Conservation (phyloP, 2,113 vertebrate species). For the Callocephalon fimbriatum region DNA sequence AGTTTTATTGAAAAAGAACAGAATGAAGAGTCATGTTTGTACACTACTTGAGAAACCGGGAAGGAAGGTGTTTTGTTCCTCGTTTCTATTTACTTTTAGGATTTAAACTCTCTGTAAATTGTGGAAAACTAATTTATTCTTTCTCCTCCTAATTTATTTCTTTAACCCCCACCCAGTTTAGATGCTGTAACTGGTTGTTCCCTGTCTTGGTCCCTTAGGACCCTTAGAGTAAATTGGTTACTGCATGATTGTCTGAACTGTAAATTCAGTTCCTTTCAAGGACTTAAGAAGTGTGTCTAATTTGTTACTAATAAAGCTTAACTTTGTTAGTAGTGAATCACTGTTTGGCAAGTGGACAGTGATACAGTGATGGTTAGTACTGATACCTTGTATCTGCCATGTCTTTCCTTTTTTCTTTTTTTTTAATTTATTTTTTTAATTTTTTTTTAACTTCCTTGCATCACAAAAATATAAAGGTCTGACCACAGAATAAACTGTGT, state of each 20-base stretch:
- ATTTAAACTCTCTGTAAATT: neutral
- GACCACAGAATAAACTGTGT: neutral
- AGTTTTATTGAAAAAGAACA: neutral
- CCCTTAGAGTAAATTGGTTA: neutral
- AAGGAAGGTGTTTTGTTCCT: neutral
- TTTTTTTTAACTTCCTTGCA: neutral
- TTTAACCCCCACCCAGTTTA: neutral
- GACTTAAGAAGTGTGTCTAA: neutral
- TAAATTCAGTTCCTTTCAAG: neutral
- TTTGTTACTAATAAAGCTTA: neutral
- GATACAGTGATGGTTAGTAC: fast-evolving
- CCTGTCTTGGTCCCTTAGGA: neutral
- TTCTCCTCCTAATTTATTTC: neutral
- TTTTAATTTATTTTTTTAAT: neutral
- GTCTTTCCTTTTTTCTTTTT: neutral
- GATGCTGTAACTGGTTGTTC: neutral
- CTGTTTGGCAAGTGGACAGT: neutral
- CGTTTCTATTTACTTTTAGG: neutral
- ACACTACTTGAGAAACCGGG: neutral
- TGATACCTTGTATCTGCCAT: neutral
- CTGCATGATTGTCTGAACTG: neutral
- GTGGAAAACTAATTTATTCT: neutral
- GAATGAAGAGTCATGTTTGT: neutral
- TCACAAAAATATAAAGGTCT: neutral
- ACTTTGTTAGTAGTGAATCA: neutral